phyloP scores from a whole-genome alignment of 2,797 vertebrate genomes.

The Hippocampus kuda region DNA sequence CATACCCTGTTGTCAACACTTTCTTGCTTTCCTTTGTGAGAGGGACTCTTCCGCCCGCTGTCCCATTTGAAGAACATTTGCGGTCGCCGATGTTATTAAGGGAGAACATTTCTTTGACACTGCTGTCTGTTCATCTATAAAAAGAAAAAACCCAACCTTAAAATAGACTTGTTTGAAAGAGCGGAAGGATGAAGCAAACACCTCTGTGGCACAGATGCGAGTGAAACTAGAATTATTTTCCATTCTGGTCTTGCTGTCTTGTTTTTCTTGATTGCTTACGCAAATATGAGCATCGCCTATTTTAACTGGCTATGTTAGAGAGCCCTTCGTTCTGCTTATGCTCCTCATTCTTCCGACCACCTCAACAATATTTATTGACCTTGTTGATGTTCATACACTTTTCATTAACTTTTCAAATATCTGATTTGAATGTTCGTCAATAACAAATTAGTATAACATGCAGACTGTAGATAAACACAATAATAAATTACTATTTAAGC shows the following conservation, averaged over 20 bases:
- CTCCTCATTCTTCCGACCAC: background rate
- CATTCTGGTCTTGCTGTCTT: conserved; percentile 44
- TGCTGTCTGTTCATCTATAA: conserved; percentile 57
- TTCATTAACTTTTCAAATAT: background rate
- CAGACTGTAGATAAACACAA: background rate
- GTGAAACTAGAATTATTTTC: conserved; percentile 61
- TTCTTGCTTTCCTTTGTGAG: conserved; percentile 44
- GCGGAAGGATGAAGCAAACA: conserved; percentile 64
- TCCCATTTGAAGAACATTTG: conserved; percentile 65
- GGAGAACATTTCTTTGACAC: conserved; percentile 66
- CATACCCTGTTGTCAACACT: conserved; percentile 51
- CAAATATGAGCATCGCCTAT: conserved; percentile 19
- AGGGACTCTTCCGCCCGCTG: conserved; percentile 49
- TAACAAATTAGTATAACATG: too few species aligned
- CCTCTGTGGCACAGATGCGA: conserved; percentile 49
- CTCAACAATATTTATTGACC: background rate
- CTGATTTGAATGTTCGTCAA: background rate
- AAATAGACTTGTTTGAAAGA: conserved; percentile 68
- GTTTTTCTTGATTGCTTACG: conserved; percentile 25
- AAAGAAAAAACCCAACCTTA: conserved; percentile 56
- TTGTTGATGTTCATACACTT: background rate
- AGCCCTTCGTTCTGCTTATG: background rate
- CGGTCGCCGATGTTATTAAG: conserved; percentile 61
- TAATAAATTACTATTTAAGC: background rate
- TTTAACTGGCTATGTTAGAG: background rate